Base-by-base conservation (phyloP, 2,888 invertebrate genomes). In the Drosophila parthenogenetica region DNA sequence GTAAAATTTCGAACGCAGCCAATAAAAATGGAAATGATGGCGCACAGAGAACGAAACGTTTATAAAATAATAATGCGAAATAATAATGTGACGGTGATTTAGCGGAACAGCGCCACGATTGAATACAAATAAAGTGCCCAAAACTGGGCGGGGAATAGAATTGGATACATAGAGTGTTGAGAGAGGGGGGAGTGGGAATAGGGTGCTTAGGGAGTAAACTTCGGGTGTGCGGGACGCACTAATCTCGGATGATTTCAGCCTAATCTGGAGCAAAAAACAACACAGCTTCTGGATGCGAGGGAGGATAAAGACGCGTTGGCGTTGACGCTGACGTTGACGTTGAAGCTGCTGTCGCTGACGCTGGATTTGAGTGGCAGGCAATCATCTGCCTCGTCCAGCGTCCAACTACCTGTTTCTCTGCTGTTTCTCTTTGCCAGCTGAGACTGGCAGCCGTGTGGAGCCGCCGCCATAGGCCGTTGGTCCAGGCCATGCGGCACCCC, bases 11-110 rank as follows among this genome's bases (percentile, higher is more conserved):
- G 79, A 88, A 78, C 59, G 83, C 84, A 87, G 67, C 85, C 90
- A 90, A 90, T 88, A 90, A 90, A 90, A 90, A 88, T 90, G 84
- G 87, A 90, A 89, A 87, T 85, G 79, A 89, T 80, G 79, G 77
- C 70, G 69, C 78, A 69, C 73, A 43, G 19, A 73, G 68, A 77
- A 78, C 79, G 76, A 74, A 89, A 85, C 90, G 90, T 89, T 90
- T 90, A 82, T 88, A 90, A 90, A 90, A 90, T 90, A 90, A 87
- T 90, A 90, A 90, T 90, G 81, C 81, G 80, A 89, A 85, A 86
- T 87, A 86, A 88, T 90, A 90, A 90, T 90, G 87, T 88, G 88
- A 85, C 79, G 89, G 90, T 90, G 89, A 91, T 90, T 90, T 90
- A 90, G 88, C 79, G 87, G 87, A 83, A 86, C 77, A 87, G 82